phyloP scores from a whole-genome alignment of 2,113 vertebrate species.

The Ginglymostoma cirratum region DNA sequence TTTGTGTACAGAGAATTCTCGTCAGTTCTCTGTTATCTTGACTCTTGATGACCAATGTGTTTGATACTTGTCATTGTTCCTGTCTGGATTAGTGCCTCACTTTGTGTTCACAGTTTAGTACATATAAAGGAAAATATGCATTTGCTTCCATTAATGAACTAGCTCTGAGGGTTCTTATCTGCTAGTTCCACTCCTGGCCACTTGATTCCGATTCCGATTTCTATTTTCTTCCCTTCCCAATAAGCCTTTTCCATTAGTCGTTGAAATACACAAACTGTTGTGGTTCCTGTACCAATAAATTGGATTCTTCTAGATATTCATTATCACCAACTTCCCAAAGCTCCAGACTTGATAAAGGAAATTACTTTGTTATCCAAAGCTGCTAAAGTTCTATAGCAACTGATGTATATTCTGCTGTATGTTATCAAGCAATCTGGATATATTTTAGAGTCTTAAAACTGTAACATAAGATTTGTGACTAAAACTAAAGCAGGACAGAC shows the following conservation, averaged over 20 bases:
- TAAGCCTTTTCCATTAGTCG: background rate
- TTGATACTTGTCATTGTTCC: background rate
- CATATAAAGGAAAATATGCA: background rate
- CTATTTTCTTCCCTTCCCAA: background rate
- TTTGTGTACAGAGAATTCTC: background rate
- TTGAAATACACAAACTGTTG: background rate
- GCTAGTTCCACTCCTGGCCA: background rate
- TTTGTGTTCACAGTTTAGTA: background rate
- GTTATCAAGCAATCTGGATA: background rate
- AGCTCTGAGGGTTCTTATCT: background rate
- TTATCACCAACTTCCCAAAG: background rate
- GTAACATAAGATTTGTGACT: background rate
- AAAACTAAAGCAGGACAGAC: background rate
- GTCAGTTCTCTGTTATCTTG: background rate
- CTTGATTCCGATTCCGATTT: background rate
- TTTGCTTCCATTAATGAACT: background rate
- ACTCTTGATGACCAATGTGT: background rate
- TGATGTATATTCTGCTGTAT: background rate
- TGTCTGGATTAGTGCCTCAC: background rate
- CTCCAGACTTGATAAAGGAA: background rate
- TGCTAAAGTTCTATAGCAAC: background rate
- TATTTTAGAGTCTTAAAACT: background rate
- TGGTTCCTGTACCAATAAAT: background rate
- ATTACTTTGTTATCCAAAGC: background rate
- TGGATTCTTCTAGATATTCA: background rate